phyloP scores from a whole-genome alignment of 2,888 invertebrate genomes.

The Zeuzera pyrina region DNA sequence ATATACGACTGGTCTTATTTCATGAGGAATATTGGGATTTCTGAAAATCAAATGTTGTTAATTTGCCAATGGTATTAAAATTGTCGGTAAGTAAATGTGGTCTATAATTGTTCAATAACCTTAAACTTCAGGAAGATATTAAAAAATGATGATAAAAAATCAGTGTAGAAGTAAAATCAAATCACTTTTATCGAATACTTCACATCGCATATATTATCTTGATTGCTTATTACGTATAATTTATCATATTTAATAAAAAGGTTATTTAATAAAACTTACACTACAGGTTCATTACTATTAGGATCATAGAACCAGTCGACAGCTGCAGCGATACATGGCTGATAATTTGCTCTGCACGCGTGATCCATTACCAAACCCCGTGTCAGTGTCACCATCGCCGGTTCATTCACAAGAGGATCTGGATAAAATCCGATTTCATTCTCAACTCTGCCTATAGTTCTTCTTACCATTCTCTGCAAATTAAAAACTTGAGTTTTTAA shows the following conservation, averaged over 20 bases:
- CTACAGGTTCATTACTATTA: slow-evolving; percentile 26
- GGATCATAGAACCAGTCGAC: slow-evolving; percentile 55
- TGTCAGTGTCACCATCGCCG: slow-evolving; percentile 43
- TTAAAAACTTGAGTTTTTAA: not conserved
- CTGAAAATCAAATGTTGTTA: slow-evolving; percentile 29
- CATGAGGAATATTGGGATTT: slow-evolving; percentile 51
- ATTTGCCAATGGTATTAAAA: no score
- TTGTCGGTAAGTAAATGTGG: no score
- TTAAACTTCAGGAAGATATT: no score
- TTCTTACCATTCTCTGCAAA: slow-evolving; percentile 47
- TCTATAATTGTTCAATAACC: no score
- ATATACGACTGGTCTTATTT: slow-evolving; percentile 78
- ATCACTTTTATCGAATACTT: no score
- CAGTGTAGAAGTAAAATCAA: no score
- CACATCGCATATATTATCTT: not conserved
- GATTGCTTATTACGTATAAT: not conserved
- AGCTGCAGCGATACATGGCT: slow-evolving; percentile 56
- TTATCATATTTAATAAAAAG: not conserved
- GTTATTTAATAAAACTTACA: slow-evolving; percentile 35
- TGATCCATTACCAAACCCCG: slow-evolving; percentile 62
- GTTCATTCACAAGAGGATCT: slow-evolving; percentile 29
- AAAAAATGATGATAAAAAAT: no score
- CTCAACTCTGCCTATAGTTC: slow-evolving; percentile 40
- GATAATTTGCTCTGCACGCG: slow-evolving; percentile 47
- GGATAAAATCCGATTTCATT: slow-evolving; percentile 42